These are phyloP conservation scores for Drosophila ambigua DNA, from an alignment of 1,140 invertebrate species.

Conservation along the genomic window DNA sequence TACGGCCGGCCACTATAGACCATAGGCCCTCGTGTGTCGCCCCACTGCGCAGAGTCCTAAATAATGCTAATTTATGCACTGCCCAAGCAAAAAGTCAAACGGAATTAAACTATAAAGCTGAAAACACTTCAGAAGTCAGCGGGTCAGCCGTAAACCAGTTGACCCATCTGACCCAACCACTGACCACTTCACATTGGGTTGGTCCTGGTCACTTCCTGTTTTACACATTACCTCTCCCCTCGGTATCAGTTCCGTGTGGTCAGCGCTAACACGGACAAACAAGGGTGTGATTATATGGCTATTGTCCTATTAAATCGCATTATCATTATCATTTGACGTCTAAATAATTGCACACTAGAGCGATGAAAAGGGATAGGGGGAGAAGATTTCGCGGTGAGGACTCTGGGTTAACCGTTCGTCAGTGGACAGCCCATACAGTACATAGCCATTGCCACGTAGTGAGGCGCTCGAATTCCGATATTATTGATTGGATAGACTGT, in stretches of 20 bases:
- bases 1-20: constrained; percentile 38
- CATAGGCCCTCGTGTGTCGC: constrained; percentile 22
- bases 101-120: constrained; percentile 58
- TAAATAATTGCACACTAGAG: constrained; percentile 46
- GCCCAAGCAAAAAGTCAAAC: constrained; percentile 70
- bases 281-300: constrained; percentile 55
- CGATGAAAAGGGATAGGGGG: constrained; percentile 4
- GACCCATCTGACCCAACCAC: constrained; percentile 46
- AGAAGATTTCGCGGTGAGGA: constrained; percentile 6
- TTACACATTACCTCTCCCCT: background rate
- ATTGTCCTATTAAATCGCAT: constrained; percentile 64
- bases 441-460: background rate
- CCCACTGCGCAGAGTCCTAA: constrained; percentile 1
- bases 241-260: constrained; percentile 22
- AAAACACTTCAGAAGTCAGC: constrained; percentile 59
- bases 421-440: background rate
- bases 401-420: constrained; percentile 14
- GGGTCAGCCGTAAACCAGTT: constrained; percentile 56
- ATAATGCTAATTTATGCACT: constrained; percentile 76
- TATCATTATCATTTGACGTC: constrained; percentile 72
- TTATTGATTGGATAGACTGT: constrained; percentile 14
- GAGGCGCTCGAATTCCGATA: constrained; percentile 14
- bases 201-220: constrained; percentile 46
- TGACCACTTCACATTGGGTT: constrained; percentile 37
- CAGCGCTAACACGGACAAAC: constrained; percentile 52